Percentiles rank a stretch among this genome's conserved stretches.
These are phyloP conservation scores for Macroramphosus scolopax DNA, from an alignment of 2,797 vertebrate genomes.

Conservation along the genomic window DNA sequence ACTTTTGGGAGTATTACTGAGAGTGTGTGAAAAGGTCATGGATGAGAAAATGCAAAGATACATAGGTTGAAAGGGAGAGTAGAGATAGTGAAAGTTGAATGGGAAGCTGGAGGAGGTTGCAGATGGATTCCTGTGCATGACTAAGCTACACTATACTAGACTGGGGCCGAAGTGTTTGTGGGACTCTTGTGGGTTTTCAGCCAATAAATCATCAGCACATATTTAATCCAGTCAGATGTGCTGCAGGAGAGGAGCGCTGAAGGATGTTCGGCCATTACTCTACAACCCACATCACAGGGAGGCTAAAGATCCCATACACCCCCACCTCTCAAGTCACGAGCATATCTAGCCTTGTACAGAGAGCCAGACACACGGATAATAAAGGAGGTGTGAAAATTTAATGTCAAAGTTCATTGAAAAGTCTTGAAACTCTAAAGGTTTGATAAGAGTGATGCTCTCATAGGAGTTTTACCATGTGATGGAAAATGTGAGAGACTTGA, in stretches of 20 bases:
- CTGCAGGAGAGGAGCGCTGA: slow-evolving; percentile 69
- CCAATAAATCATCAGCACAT: slow-evolving; percentile 78
- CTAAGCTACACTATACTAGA: slow-evolving; percentile 58
- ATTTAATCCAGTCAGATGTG: slow-evolving; percentile 79
- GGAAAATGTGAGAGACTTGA: slow-evolving; percentile 4
- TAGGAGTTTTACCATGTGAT: slow-evolving; percentile 20
- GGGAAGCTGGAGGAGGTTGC: slow-evolving; percentile 47
- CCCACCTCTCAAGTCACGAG: slow-evolving; percentile 38
- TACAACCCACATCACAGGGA: slow-evolving; percentile 74
- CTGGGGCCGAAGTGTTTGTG: slow-evolving; percentile 73
- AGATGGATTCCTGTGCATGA: slow-evolving; percentile 58
- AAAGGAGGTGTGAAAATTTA: slow-evolving; percentile 57
- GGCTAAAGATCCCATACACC: slow-evolving; percentile 35
- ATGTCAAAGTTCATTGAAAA: slow-evolving; percentile 21
- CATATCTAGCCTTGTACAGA: slow-evolving; percentile 15
- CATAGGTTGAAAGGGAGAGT: slow-evolving; percentile 12
- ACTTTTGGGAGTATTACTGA: slow-evolving; percentile 3
- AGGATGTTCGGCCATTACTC: slow-evolving; percentile 76
- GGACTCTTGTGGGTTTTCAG: slow-evolving; percentile 79
- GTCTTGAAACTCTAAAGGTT: slow-evolving; percentile 26
- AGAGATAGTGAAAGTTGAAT: slow-evolving; percentile 6
- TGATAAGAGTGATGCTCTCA: slow-evolving; percentile 20
- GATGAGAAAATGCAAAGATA: slow-evolving; percentile 1
- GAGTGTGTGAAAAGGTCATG: slow-evolving; percentile 10
- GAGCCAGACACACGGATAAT: slow-evolving; percentile 35